These are phyloP conservation scores for Macrosiphum euphorbiae DNA, from an alignment of 2,888 invertebrate species.

Conservation along the genomic window DNA sequence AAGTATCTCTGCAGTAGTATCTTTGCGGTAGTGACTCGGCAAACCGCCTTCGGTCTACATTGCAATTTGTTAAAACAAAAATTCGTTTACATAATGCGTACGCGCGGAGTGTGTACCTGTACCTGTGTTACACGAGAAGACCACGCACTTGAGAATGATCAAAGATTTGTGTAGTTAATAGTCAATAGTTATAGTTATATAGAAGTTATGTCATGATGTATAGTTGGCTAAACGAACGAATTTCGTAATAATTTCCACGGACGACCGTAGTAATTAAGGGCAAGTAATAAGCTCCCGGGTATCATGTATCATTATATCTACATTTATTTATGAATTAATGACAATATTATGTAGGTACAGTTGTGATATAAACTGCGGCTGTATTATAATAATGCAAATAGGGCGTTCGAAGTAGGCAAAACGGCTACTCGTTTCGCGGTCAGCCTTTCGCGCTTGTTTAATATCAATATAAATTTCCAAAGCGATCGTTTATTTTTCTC, in stretches of 20 bases:
- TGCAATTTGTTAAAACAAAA: background rate
- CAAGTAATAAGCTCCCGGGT: background rate
- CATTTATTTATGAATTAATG: background rate
- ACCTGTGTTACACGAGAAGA: background rate
- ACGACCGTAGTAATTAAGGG: background rate
- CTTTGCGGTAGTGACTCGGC: background rate
- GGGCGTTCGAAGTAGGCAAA: conserved; percentile 9
- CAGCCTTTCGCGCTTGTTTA: background rate
- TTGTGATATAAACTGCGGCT: background rate
- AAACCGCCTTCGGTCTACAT: background rate
- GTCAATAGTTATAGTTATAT: background rate
- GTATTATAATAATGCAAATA: background rate
- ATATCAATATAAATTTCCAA: background rate
- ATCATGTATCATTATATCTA: background rate
- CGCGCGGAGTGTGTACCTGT: background rate
- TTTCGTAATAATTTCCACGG: background rate
- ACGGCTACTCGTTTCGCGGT: background rate
- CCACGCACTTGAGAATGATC: background rate
- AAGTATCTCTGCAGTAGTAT: background rate
- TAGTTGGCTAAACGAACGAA: background rate
- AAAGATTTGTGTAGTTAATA: background rate
- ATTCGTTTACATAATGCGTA: background rate
- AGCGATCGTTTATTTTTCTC: background rate
- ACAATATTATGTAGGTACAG: background rate
- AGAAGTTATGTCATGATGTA: background rate